phyloP scores from a whole-genome alignment of 2,888 invertebrate genomes.

The Podabrus alpinus region DNA sequence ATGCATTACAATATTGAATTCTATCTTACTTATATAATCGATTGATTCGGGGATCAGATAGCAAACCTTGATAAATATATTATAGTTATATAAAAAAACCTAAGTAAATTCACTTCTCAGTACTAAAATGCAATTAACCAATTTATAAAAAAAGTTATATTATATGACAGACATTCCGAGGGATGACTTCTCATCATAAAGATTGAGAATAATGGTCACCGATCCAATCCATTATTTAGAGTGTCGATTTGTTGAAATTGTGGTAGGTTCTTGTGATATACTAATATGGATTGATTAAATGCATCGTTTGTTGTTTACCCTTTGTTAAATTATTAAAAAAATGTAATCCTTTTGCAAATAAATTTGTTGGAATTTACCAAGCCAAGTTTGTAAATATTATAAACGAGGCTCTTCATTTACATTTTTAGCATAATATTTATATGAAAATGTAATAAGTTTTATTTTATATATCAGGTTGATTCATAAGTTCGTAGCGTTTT shows the following conservation, averaged over 20 bases:
- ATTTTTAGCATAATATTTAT: neutral
- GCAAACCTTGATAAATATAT: neutral
- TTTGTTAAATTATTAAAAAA: neutral
- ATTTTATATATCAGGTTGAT: no score
- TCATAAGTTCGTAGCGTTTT: no score
- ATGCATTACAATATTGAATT: neutral
- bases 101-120: no score
- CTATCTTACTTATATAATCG: neutral
- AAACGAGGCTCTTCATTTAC: neutral
- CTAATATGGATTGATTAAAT: neutral
- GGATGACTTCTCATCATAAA: neutral
- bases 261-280: neutral
- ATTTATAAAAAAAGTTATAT: no score
- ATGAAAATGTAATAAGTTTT: no score
- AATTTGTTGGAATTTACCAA: neutral
- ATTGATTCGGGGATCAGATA: neutral
- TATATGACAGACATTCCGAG: neutral
- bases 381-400: neutral
- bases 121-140: no score
- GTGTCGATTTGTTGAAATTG: neutral
- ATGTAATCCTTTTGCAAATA: neutral
- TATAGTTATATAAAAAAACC: no score
- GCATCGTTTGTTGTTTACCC: neutral
- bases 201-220: neutral
- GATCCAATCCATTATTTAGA: neutral